Conservation (phyloP, 2,888 invertebrate species). For the Erynnis tages region DNA sequence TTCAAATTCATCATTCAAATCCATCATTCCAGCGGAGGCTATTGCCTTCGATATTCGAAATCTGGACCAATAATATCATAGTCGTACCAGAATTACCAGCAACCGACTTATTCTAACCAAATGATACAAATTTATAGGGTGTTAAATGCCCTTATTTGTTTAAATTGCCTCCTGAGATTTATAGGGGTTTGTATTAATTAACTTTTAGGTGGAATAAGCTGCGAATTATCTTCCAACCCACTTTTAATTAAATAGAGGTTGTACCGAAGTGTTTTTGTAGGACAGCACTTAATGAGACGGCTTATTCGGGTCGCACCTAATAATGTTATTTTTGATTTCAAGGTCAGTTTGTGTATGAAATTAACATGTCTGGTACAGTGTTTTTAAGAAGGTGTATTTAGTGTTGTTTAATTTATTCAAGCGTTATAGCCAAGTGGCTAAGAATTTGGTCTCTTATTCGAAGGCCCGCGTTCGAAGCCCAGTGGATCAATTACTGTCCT, state of each 20-base stretch:
- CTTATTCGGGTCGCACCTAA: neutral
- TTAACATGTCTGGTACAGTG: too few species aligned
- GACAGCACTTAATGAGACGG: neutral
- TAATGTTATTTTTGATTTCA: too few species aligned
- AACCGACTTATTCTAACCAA: conserved; percentile 29
- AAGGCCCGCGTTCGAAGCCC: too few species aligned
- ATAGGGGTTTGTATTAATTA: conserved; percentile 36
- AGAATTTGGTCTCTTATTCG: too few species aligned
- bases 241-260: conserved; percentile 20
- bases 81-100: neutral
- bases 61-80: conserved; percentile 3
- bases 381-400: too few species aligned
- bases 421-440: too few species aligned
- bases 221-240: conserved; percentile 20
- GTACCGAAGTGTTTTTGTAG: neutral
- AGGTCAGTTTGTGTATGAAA: too few species aligned
- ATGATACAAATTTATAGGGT: conserved; percentile 38
- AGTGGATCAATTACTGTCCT: too few species aligned
- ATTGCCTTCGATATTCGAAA: too few species aligned
- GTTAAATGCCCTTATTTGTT: conserved; percentile 46
- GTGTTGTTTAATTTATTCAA: too few species aligned
- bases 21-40: too few species aligned
- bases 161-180: conserved; percentile 42
- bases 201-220: conserved; percentile 33
- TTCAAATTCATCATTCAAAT: too few species aligned